Conservation (phyloP, 1,140 invertebrate genomes). For the Proctacanthus coquilletti region DNA sequence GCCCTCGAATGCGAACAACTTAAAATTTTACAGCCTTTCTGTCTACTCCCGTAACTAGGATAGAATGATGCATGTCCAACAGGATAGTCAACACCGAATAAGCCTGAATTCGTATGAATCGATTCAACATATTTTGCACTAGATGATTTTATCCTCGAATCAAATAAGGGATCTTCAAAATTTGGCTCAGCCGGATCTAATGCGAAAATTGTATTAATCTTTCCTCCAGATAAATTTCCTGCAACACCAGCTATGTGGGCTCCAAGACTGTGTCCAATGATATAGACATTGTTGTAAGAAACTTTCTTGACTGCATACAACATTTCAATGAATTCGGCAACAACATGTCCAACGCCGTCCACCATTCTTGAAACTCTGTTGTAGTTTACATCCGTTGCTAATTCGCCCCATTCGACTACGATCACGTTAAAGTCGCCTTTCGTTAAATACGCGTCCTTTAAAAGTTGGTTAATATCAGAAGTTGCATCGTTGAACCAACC, state of each 20-base stretch:
- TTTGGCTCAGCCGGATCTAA: constrained; percentile 34
- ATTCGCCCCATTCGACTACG: constrained; percentile 34
- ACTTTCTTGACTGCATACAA: constrained; percentile 12
- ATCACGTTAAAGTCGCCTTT: constrained; percentile 34
- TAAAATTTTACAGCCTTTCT: constrained; percentile 32
- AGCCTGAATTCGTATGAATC: constrained; percentile 45
- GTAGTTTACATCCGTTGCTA: constrained; percentile 12
- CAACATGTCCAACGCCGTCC: constrained; percentile 7
- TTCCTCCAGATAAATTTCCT: constrained; percentile 13
- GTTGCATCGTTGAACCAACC: constrained; percentile 10
- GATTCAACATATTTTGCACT: constrained; percentile 46
- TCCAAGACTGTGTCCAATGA: constrained; percentile 32
- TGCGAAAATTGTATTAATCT: constrained; percentile 20
- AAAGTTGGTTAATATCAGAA: constrained; percentile 10
- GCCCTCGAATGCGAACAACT: constrained; percentile 28
- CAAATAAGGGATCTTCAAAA: constrained; percentile 13
- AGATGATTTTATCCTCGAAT: constrained; percentile 31
- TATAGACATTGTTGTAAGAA: constrained; percentile 13
- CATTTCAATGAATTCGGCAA: constrained; percentile 21
- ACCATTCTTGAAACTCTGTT: constrained; percentile 8
- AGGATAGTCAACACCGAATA: constrained; percentile 30
- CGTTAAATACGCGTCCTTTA: constrained; percentile 11
- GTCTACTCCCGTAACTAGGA: constrained; percentile 27
- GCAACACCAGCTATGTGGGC: constrained; percentile 29
- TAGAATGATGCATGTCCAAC: constrained; percentile 41